Evolutionary conservation across 2,113 vertebrate species (phyloP), one percentile per base, ranked within the genome.

Genomic region (Tragelaphus imberbis): DNA sequence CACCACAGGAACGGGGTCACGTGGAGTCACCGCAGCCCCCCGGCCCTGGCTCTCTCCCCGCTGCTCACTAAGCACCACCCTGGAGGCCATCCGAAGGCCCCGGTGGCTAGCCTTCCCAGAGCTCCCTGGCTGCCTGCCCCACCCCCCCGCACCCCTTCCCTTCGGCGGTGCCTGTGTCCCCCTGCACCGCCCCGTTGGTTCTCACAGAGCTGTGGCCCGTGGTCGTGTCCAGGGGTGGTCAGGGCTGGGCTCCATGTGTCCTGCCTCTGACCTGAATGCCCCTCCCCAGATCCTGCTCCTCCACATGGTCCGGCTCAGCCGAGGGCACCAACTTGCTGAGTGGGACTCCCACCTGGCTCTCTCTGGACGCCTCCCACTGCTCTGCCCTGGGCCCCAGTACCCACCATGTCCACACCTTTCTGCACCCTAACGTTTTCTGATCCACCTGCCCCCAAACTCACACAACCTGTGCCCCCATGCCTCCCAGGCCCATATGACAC

Each of bases 141-240:
- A 15, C 4, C 16, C 4, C 16, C 0, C 5, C 5, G 0, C 16
- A 44, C 7, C 15, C 27, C 79, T 11, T 6, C 79, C 47, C 65
- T 11, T 44, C 40, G 7, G 75, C 44, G 0, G 1, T 9, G n/a
- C 65, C 33, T 36, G 17, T 0, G n/a, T 21, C 65, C 65, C n/a
- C 65, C 19, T n/a, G 19, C 8, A 6, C 14, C 0, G 1, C 15
- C 14, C 14, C 0, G 1, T 25, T n/a, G 10, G 25, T 55, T 75
- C 51, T n/a, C 30, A 25, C 1, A 2, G 56, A 28, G 44, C 25
- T 19, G n/a, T 30, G 36, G 27, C 14, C 15, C 13, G 2, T 3
- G 17, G 36, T 49, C 27, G 11, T 4, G 9, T 28, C 80, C 4
- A 11, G 1, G n/a, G 56, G 13, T 3, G 51, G 23, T 23, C 33